These are phyloP conservation scores for Strongylocentrotus purpuratus DNA, from an alignment of 35 echinoderm and acorn worm genomes.

Conservation along the genomic window DNA sequence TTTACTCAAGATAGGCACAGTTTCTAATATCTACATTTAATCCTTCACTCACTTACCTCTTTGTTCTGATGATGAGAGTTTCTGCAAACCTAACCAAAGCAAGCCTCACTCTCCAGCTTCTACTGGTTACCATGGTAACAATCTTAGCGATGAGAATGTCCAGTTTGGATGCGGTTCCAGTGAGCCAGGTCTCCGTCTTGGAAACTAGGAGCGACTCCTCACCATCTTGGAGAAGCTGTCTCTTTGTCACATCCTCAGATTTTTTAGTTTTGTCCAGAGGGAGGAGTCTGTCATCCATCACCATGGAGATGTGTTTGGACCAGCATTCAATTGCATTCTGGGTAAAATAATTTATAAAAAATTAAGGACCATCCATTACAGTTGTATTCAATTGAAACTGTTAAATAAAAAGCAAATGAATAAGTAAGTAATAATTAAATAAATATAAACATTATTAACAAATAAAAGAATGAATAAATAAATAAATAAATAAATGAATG, in stretches of 20 bases:
- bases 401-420: too few species aligned
- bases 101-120: conserved; percentile 76
- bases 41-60: conserved; percentile 53
- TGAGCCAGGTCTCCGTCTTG: conserved; percentile 75
- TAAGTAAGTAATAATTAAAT: too few species aligned
- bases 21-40: too few species aligned
- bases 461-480: too few species aligned
- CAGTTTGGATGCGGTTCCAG: conserved; percentile 78
- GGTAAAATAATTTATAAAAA: not conserved
- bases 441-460: too few species aligned
- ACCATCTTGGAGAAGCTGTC: not conserved
- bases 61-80: conserved; percentile 63
- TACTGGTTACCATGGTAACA: conserved; percentile 67
- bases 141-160: conserved; percentile 84
- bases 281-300: conserved; percentile 73
- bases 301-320: conserved; percentile 72
- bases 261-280: conserved; percentile 9
- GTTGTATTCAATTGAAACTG: too few species aligned
- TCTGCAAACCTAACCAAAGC: conserved; percentile 78
- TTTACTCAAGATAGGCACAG: too few species aligned
- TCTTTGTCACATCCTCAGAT: not conserved
- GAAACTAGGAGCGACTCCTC: conserved; percentile 19
- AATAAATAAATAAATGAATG: too few species aligned
- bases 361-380: too few species aligned
- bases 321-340: conserved; percentile 82